A percentile compares a stretch with the other conserved stretches of the same genome.
Conservation (phyloP, 2,888 invertebrate genomes). For the Amitus sp. region DNA sequence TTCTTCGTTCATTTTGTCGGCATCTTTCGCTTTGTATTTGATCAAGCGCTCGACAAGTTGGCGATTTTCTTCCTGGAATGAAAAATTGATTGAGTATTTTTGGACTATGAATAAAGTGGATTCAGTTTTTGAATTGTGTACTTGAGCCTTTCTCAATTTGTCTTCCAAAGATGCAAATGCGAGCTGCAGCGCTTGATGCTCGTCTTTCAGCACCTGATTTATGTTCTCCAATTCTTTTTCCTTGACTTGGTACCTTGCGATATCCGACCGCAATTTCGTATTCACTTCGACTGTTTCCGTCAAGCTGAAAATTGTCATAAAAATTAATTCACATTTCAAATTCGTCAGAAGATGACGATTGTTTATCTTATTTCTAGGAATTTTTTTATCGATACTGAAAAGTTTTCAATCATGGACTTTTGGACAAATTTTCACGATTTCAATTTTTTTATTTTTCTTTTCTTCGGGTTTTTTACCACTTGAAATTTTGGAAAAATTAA, state of each 20-base stretch:
- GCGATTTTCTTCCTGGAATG: conserved; percentile 85
- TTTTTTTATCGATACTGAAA: too few species aligned
- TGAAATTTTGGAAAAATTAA: too few species aligned
- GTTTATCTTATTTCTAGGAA: too few species aligned
- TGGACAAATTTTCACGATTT: too few species aligned
- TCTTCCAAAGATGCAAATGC: conserved; percentile 91
- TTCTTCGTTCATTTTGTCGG: conserved; percentile 95
- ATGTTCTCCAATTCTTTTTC: conserved; percentile 82
- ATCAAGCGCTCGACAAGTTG: conserved; percentile 87
- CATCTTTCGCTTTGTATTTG: conserved; percentile 92
- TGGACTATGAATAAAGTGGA: too few species aligned
- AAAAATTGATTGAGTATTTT: conserved; percentile 14
- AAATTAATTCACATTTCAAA: too few species aligned
- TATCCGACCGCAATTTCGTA: conserved; percentile 76
- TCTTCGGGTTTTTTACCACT: too few species aligned
- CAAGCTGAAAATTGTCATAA: conserved; percentile 67
- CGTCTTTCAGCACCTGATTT: conserved; percentile 91
- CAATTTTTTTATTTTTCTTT: too few species aligned
- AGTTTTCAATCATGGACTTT: too few species aligned
- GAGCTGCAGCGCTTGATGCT: conserved; percentile 93
- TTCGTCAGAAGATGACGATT: too few species aligned
- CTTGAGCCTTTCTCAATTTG: conserved; percentile 84
- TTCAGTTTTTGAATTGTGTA: conserved; percentile 62
- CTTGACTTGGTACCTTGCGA: conserved; percentile 76
- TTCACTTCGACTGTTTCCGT: conserved; percentile 75